Evolutionary conservation across 2,797 vertebrate species (phyloP).

Genomic region (Echiichthys vipera): DNA sequence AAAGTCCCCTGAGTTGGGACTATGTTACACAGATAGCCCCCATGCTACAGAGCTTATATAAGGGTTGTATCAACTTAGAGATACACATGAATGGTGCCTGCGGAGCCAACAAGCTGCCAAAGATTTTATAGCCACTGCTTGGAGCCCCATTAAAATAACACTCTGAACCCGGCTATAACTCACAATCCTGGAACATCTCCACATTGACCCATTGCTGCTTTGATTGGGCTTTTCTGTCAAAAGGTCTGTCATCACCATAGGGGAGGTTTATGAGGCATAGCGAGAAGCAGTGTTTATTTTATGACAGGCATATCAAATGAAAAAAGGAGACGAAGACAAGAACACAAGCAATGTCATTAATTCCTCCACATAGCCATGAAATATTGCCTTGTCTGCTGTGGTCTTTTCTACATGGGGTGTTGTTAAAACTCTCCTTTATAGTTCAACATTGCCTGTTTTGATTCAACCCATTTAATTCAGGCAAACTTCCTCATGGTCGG

Average conservation of each 20-base stretch:
- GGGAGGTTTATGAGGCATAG: constrained; percentile 71
- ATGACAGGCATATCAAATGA: constrained; percentile 74
- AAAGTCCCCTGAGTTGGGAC: constrained; percentile 41
- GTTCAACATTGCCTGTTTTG: constrained; percentile 41
- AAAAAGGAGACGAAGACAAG: constrained; percentile 25
- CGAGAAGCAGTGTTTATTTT: constrained; percentile 72
- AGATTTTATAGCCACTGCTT: constrained; percentile 68
- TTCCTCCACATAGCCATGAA: constrained; percentile 64
- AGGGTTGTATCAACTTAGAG: constrained; percentile 46
- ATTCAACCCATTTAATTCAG: constrained; percentile 52
- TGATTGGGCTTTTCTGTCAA: constrained; percentile 81
- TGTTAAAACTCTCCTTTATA: constrained; percentile 37
- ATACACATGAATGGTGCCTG: constrained; percentile 55
- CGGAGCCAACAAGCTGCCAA: constrained; percentile 64
- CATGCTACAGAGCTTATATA: constrained; percentile 45
- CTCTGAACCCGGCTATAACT: constrained; percentile 71
- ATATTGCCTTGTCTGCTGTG: constrained; percentile 40
- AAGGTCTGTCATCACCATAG: constrained; percentile 57
- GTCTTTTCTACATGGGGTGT: constrained; percentile 27
- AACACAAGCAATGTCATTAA: constrained; percentile 66
- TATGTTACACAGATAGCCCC: constrained; percentile 42
- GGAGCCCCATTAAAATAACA: constrained; percentile 81
- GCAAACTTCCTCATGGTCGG: constrained; percentile 40
- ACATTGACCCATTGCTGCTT: constrained; percentile 73
- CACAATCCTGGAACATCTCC: constrained; percentile 67